Percentiles rank a stretch among this genome's conserved stretches.
Evolutionary conservation across 1,140 invertebrate genomes (phyloP).

Genomic region (Amyelois transitella): DNA sequence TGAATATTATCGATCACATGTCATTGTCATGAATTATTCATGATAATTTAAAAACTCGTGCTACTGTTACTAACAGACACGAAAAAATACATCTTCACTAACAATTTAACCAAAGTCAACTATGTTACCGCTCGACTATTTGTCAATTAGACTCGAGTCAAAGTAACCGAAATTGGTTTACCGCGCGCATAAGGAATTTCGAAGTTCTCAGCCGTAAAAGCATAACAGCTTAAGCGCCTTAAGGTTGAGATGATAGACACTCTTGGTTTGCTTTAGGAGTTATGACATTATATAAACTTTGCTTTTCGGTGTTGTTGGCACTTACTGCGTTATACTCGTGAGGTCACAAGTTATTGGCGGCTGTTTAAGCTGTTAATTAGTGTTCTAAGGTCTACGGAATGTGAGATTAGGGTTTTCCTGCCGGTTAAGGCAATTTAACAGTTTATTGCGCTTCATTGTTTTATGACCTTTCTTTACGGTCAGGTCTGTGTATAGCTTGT

Average conservation of each 20-base stretch:
- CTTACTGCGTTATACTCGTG: not conserved
- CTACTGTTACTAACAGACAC: not conserved
- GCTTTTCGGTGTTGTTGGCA: not conserved
- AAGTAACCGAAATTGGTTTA: slow-evolving; percentile 60
- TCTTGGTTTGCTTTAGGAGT: not conserved
- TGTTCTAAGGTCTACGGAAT: slow-evolving; percentile 33
- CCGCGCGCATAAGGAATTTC: slow-evolving; percentile 60
- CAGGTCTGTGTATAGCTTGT: not conserved
- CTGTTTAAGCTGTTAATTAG: slow-evolving; percentile 65
- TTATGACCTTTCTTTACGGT: slow-evolving; percentile 21
- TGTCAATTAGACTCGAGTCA: slow-evolving; percentile 53
- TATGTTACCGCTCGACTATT: slow-evolving; percentile 35
- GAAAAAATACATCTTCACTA: slow-evolving; percentile 1
- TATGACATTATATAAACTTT: not conserved
- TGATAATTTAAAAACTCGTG: not conserved
- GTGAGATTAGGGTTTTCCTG: slow-evolving; percentile 38
- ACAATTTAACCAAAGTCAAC: slow-evolving; percentile 3
- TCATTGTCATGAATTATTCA: not conserved
- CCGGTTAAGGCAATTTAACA: slow-evolving; percentile 30
- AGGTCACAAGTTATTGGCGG: slow-evolving; percentile 29
- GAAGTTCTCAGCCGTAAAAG: slow-evolving; percentile 19
- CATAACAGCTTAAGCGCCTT: not conserved
- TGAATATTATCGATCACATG: not conserved
- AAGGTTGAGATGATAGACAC: not conserved
- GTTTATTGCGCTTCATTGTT: slow-evolving; percentile 46